These are phyloP conservation scores for Enteromius treurensis DNA, from an alignment of 2,797 vertebrate species.

Conservation along the genomic window DNA sequence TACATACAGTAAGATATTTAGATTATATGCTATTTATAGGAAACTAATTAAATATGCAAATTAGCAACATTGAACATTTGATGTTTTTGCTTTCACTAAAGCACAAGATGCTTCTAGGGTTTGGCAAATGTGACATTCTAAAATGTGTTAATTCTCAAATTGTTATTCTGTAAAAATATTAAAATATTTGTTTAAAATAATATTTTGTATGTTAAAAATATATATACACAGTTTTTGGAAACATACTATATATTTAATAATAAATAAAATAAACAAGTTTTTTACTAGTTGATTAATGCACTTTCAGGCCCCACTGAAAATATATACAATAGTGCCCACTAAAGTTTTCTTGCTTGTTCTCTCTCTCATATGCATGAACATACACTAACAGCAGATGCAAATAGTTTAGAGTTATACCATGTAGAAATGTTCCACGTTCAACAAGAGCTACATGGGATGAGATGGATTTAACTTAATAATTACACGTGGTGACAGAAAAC, in stretches of 20 bases:
- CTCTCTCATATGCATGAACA: not conserved
- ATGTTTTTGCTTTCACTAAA: not conserved
- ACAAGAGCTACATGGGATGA: constrained; percentile 52
- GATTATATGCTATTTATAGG: not conserved
- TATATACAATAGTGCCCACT: not conserved
- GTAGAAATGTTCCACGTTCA: constrained; percentile 18
- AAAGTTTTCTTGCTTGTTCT: not conserved
- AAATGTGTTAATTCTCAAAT: not conserved
- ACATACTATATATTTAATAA: not conserved
- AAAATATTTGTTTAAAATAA: not conserved
- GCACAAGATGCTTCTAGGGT: not conserved
- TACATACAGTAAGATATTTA: not conserved
- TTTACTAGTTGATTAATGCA: not conserved
- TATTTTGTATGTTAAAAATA: not conserved
- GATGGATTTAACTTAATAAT: constrained; percentile 75
- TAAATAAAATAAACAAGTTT: not conserved
- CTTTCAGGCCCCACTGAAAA: not conserved
- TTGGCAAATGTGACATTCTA: not conserved
- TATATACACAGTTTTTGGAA: not conserved
- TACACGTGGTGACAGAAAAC: constrained; percentile 78
- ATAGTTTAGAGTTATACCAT: not conserved
- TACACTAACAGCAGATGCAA: not conserved
- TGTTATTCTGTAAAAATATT: not conserved
- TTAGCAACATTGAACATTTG: constrained; percentile 16
- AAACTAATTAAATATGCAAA: constrained; percentile 1